Base-by-base conservation (phyloP, 2,113 vertebrate genomes). In the Gnathonemus echidnorhynchus region DNA sequence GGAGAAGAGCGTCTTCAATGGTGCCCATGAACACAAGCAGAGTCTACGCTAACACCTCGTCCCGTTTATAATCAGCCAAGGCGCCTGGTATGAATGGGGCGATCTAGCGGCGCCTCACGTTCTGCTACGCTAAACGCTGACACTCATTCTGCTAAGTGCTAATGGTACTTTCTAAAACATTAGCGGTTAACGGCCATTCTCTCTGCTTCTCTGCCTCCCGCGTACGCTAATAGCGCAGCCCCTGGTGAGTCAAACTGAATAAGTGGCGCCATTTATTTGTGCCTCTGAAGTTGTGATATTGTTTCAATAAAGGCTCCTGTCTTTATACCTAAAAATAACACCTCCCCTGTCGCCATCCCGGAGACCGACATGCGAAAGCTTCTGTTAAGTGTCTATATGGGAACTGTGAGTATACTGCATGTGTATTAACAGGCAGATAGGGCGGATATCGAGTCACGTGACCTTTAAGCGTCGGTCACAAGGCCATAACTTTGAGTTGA, bases 31-130 rank as follows among this genome's bases (percentile, higher is more conserved):
- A 94, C 95, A 95, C 83, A 85, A n/a, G 35, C 95, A 95, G 95
- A 95, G 95, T 95, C 94, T 95, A 96, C 96, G 95, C 95, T 94
- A 95, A 96, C 96, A 95, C 95, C 94, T 95, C 96, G 95, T 95
- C 96, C 96, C 95, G 90, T 92, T 92, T 92, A 95, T 95, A 97
- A 97, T 97, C 96, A 96, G 96, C 95, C 95, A 95, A 96, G 96
- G 96, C 95, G 96, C 93, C 95, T 89, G 92, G 95, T 91, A 95
- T 94, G 96, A 96, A 96, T 96, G 96, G 95, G 94, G 95, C 96
- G n/a, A 91, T 89, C 87, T 53, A 45, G 86, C 21, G 1, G 2
- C 5, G 96, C 97, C 97, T 97, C 97, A 17, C 24, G 58, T 87
- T 80, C 87, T 77, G 35, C 87, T 42, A 56, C 58, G 21, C 89